Conservation (phyloP, 2,888 invertebrate species). For the Rhagonycha lutea region DNA sequence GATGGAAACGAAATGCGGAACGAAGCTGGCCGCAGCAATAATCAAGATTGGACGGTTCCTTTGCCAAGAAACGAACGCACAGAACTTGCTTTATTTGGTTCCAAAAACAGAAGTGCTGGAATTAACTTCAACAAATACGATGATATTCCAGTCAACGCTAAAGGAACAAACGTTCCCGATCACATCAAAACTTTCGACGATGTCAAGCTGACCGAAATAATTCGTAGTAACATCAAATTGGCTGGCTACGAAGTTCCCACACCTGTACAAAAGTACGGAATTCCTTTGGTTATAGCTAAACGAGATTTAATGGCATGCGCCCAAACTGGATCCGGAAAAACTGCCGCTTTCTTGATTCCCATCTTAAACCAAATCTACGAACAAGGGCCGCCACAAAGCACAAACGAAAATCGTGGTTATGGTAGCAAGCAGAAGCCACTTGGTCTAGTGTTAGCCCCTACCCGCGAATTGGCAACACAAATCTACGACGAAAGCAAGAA, state of each 20-base stretch:
- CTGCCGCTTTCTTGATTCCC: constrained; percentile 97
- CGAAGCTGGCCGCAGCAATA: no score
- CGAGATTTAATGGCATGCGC: constrained; percentile 98
- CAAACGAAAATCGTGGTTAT: constrained; percentile 51
- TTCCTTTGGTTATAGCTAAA: constrained; percentile 91
- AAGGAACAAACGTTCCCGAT: no score
- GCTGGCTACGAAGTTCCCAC: constrained; percentile 93
- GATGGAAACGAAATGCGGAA: no score
- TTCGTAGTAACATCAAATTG: constrained; percentile 81
- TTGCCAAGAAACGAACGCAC: no score
- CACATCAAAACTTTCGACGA: constrained; percentile 71
- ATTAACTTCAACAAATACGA: no score
- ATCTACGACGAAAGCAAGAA: constrained; percentile 99
- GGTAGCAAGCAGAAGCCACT: constrained; percentile 94
- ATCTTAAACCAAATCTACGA: constrained; percentile 97
- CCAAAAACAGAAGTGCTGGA: no score
- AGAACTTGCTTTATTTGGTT: no score
- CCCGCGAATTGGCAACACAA: constrained; percentile 98
- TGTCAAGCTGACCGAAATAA: constrained; percentile 95
- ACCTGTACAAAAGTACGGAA: constrained; percentile 98
- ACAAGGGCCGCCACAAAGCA: constrained; percentile 76
- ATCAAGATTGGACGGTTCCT: no score
- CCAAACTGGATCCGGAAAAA: constrained; percentile 91
- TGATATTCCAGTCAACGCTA: no score
- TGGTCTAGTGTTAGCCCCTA: constrained; percentile 95